Evolutionary conservation across 2,797 vertebrate species (phyloP).

Genomic region (Heterohyrax brucei): DNA sequence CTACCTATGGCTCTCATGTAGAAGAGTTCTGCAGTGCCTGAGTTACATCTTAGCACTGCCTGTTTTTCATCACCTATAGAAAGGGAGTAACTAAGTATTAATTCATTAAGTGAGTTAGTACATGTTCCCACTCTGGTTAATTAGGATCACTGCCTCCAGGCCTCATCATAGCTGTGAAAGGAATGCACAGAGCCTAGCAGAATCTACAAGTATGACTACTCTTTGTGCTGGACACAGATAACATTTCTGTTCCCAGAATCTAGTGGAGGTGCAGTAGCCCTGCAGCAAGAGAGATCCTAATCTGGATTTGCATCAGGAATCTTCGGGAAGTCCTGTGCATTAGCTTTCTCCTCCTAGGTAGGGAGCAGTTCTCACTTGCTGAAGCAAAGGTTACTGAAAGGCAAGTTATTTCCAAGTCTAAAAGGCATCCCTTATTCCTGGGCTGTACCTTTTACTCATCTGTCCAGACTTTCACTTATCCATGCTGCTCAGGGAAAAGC

Average conservation of each 20-base stretch:
- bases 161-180: background rate
- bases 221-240: background rate
- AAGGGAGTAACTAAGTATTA: constrained; percentile 23
- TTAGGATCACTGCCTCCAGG: background rate
- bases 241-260: background rate
- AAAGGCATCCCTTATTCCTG: background rate
- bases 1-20: background rate
- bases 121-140: background rate
- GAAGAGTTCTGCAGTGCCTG: background rate
- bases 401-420: background rate
- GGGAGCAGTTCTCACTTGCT: background rate
- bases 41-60: background rate
- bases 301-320: background rate
- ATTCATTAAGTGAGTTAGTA: constrained; percentile 42
- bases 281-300: background rate
- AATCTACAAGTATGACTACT: background rate
- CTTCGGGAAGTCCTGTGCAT: background rate
- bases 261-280: background rate
- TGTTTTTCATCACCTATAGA: constrained; percentile 3
- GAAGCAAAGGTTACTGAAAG: background rate
- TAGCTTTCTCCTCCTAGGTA: background rate
- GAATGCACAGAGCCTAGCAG: background rate
- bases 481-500: constrained; percentile 26
- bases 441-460: constrained; percentile 8
- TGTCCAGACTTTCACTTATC: background rate